Evolutionary conservation across 2,888 invertebrate genomes (phyloP).

Genomic region (Volucella inanis): DNA sequence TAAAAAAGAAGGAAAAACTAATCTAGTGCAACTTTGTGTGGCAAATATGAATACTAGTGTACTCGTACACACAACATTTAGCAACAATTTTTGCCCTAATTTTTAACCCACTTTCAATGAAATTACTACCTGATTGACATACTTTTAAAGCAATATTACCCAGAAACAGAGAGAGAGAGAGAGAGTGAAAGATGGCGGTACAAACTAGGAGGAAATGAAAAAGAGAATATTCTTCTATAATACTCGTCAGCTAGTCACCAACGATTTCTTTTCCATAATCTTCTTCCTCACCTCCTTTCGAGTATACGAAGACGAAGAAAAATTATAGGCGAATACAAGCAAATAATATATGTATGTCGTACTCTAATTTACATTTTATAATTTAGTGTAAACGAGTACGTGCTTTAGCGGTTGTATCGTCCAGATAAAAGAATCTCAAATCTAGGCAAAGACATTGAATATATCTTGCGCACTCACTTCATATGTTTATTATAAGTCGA

Average conservation of each 20-base stretch:
- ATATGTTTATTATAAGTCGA: no score
- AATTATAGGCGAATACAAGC: neutral
- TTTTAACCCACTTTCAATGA: slow-evolving; percentile 56
- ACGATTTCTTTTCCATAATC: slow-evolving; percentile 9
- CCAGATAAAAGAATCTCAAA: no score
- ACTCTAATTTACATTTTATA: slow-evolving; percentile 45
- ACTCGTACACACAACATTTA: slow-evolving; percentile 7
- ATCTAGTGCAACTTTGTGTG: slow-evolving; percentile 34
- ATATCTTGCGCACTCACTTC: no score
- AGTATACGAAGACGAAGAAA: slow-evolving; percentile 1
- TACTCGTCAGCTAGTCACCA: slow-evolving; percentile 1
- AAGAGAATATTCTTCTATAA: slow-evolving; percentile 3
- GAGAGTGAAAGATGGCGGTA: neutral
- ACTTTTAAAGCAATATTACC: slow-evolving; percentile 38
- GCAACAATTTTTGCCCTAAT: slow-evolving; percentile 59
- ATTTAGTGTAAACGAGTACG: no score
- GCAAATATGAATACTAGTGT: slow-evolving; percentile 5
- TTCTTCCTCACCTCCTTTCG: neutral
- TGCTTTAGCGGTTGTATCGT: no score
- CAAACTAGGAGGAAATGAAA: no score
- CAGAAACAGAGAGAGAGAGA: neutral
- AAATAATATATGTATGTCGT: slow-evolving; percentile 15
- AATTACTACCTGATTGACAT: slow-evolving; percentile 50
- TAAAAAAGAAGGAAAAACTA: neutral
- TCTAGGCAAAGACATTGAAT: no score